Evolutionary conservation across 2,797 vertebrate genomes (phyloP).

Genomic region (Amniataba percoides): DNA sequence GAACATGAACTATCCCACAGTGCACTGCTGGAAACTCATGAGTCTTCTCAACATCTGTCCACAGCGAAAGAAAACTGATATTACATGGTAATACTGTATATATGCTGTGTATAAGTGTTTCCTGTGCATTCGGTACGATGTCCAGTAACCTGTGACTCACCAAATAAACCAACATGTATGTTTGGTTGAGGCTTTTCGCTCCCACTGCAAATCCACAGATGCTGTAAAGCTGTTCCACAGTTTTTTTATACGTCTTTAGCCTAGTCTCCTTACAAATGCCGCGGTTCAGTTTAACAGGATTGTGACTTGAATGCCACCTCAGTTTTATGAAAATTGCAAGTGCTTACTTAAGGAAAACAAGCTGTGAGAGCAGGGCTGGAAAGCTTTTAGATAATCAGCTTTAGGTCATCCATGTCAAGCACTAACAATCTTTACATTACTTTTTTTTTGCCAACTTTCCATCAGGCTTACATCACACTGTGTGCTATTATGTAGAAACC

Average conservation of each 20-base stretch:
- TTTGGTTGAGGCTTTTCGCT: neutral
- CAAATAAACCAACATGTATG: neutral
- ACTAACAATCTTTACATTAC: slow-evolving; percentile 19
- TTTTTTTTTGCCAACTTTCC: slow-evolving; percentile 10
- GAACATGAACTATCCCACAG: slow-evolving; percentile 1
- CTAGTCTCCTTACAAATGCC: neutral
- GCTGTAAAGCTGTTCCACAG: neutral
- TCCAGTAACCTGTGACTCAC: neutral
- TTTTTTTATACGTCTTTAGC: neutral
- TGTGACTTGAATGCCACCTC: slow-evolving; percentile 1
- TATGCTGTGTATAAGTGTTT: neutral
- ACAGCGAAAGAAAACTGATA: neutral
- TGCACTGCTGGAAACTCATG: neutral
- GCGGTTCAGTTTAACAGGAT: slow-evolving; percentile 9
- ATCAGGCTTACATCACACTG: slow-evolving; percentile 31
- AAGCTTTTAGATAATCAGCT: slow-evolving; percentile 31
- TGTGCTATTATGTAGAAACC: slow-evolving; percentile 32
- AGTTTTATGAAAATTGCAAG: neutral
- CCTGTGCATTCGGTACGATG: neutral
- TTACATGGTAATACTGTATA: neutral
- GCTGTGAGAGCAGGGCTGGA: neutral
- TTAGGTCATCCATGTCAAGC: slow-evolving; percentile 18
- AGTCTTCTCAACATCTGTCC: slow-evolving; percentile 7
- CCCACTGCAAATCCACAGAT: neutral
- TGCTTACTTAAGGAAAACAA: slow-evolving; percentile 1